These are phyloP conservation scores for Neogale vison DNA, from an alignment of 2,113 vertebrate genomes.

Conservation along the genomic window DNA sequence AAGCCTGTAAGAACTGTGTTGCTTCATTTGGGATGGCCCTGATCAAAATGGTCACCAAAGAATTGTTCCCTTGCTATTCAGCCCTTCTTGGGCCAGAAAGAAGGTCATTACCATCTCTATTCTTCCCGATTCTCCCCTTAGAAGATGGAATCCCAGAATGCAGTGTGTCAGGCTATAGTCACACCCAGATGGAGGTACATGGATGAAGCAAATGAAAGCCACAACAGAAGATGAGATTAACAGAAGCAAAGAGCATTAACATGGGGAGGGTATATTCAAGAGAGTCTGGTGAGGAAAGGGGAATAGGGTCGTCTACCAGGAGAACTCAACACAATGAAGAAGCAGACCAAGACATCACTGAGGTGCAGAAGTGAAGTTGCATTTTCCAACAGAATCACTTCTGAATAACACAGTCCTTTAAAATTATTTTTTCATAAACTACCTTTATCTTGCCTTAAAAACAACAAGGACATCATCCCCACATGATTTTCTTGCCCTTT, in stretches of 20 bases:
- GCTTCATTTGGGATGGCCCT: constrained; percentile 56
- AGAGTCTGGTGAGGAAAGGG: background rate
- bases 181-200: background rate
- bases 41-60: constrained; percentile 65
- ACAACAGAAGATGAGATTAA: constrained; percentile 18
- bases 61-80: constrained; percentile 48
- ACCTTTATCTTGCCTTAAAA: constrained; percentile 32
- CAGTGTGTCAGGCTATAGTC: background rate
- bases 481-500: background rate
- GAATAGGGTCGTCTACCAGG: background rate
- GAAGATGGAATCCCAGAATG: background rate
- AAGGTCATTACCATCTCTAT: background rate
- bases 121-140: constrained; percentile 46
- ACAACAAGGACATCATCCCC: constrained; percentile 17
- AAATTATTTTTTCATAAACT: background rate
- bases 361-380: background rate
- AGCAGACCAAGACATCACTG: background rate
- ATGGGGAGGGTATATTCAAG: background rate
- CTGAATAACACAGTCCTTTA: background rate
- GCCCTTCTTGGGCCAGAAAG: background rate
- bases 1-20: constrained; percentile 43
- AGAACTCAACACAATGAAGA: constrained; percentile 33
- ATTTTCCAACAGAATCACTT: constrained; percentile 45
- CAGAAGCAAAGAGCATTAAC: background rate
- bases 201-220: constrained; percentile 37